A percentile compares a stretch with the other conserved stretches of the same genome.
These are phyloP conservation scores for Phylloscopus trochiloides DNA, from an alignment of 2,113 vertebrate species.

Conservation along the genomic window DNA sequence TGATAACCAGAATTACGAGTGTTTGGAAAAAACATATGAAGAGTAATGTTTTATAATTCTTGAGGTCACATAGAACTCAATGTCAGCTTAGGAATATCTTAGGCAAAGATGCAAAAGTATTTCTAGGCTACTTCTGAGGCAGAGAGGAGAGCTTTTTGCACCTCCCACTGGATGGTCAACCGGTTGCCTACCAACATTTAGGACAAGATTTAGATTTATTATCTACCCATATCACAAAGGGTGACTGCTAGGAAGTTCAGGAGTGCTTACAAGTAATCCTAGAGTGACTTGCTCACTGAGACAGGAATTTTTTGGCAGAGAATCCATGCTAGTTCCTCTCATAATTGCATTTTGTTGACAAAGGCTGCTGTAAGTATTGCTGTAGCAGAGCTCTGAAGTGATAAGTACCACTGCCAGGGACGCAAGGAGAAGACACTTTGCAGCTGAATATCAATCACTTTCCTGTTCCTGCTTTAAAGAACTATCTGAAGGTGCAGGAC, in stretches of 20 bases:
- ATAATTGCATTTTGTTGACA: conserved; percentile 1
- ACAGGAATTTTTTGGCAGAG: not conserved
- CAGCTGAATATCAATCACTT: not conserved
- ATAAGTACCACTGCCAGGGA: not conserved
- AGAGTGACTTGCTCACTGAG: not conserved
- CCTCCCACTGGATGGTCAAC: not conserved
- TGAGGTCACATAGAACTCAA: fast-evolving
- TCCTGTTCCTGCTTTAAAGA: not conserved
- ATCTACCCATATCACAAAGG: not conserved
- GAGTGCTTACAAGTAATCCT: not conserved
- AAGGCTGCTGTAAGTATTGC: not conserved
- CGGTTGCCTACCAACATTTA: not conserved
- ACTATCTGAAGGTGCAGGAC: conserved; percentile 46
- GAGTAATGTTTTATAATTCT: not conserved
- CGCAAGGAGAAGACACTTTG: conserved; percentile 7
- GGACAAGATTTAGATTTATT: not conserved
- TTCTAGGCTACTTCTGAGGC: not conserved
- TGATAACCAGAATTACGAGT: not conserved
- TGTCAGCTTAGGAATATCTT: not conserved
- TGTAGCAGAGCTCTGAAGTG: not conserved
- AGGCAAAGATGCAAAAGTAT: not conserved
- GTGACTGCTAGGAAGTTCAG: not conserved
- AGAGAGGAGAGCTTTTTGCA: not conserved
- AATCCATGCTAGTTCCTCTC: not conserved
- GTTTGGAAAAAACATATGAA: fast-evolving